Evolutionary conservation across 2,113 vertebrate species (phyloP).

Genomic region (Eudorcas thomsonii): DNA sequence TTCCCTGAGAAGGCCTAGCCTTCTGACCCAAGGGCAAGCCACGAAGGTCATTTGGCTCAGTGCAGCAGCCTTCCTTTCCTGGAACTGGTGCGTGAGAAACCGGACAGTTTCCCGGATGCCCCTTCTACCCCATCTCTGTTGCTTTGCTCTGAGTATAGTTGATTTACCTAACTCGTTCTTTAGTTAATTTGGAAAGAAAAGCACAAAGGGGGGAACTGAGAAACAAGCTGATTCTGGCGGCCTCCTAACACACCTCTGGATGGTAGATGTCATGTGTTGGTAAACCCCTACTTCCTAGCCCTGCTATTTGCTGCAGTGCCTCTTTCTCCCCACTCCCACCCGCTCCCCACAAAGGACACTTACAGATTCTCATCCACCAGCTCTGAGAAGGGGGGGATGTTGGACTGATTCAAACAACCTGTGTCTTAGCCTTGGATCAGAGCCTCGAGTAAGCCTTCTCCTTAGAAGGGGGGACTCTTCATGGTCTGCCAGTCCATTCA

Average conservation of each 20-base stretch:
- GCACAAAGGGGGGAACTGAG: neutral
- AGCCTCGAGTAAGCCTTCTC: neutral
- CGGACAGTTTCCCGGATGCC: neutral
- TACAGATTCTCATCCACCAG: neutral
- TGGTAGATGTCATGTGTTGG: neutral
- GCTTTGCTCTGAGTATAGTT: neutral
- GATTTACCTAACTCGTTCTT: neutral
- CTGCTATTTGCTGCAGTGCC: neutral
- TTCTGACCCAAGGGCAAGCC: neutral
- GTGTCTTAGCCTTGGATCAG: neutral
- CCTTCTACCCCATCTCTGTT: neutral
- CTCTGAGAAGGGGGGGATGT: neutral
- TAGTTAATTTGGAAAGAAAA: neutral
- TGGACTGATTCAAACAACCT: neutral
- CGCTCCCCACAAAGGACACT: neutral
- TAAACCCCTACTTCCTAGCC: neutral
- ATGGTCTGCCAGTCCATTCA: neutral
- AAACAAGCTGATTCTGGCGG: neutral
- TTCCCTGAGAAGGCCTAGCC: neutral
- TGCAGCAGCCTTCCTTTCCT: neutral
- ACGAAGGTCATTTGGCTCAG: neutral
- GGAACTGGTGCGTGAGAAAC: neutral
- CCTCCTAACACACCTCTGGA: neutral
- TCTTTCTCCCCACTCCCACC: neutral
- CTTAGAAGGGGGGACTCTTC: neutral